Evolutionary conservation across 2,888 invertebrate species (phyloP).

Genomic region (Oligia fasciuncula): DNA sequence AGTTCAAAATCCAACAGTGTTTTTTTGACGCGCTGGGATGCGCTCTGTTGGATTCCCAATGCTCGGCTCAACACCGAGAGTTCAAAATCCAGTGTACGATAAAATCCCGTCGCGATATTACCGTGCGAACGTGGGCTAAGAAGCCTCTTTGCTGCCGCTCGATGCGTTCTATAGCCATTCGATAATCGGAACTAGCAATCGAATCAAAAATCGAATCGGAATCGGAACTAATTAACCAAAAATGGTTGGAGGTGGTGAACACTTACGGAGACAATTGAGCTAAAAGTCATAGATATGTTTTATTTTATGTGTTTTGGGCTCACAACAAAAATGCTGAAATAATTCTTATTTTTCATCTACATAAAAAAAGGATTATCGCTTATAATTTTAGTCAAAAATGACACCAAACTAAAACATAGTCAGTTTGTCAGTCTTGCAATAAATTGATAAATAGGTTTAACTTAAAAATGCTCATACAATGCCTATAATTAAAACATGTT

Average conservation of each 20-base stretch:
- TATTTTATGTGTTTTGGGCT: constrained; percentile 9
- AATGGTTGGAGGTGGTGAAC: background rate
- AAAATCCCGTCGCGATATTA: background rate
- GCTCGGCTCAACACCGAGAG: no score
- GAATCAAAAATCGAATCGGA: no score
- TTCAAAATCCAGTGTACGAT: background rate
- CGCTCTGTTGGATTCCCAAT: no score
- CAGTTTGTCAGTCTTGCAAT: constrained; percentile 58
- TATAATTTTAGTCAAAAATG: background rate
- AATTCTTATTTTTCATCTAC: background rate
- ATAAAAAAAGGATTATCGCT: background rate
- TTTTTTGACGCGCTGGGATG: no score
- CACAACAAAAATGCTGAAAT: constrained; percentile 1
- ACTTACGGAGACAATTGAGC: constrained; percentile 19
- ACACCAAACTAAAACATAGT: background rate
- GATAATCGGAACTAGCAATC: no score
- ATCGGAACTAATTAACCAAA: background rate
- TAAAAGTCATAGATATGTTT: constrained; percentile 33
- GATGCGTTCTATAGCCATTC: constrained; percentile 20
- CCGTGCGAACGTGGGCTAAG: background rate
- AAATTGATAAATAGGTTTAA: constrained; percentile 40
- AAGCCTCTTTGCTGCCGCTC: constrained; percentile 47
- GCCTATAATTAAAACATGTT: constrained; percentile 1
- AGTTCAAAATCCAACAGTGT: background rate
- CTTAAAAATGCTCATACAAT: constrained; percentile 55